Base-by-base conservation (phyloP, 2,888 invertebrate genomes). In the Caenorhabditis sinica region DNA sequence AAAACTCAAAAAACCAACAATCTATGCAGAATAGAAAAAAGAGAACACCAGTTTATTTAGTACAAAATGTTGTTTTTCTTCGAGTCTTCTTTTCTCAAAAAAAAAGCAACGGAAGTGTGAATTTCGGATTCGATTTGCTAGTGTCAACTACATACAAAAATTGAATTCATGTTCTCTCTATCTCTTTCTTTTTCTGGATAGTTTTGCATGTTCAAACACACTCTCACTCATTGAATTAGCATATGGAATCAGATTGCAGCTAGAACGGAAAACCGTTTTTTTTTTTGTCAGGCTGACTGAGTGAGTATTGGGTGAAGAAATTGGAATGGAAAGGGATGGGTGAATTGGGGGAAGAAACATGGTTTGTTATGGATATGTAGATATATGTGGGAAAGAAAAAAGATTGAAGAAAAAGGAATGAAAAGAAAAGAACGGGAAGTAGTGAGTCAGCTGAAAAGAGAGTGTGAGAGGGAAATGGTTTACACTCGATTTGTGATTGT, bases 361-460 rank as follows among this genome's bases (percentile, higher is more conserved):
- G 63, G 33, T 65, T 71, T 72, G 79, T 79, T 79, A 79, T 79
- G 79, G 79, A 79, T 79, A 79, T 79, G 79, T 65, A 65, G 69
- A 72, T 79, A 58, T 63, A 23, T 63, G 68, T 69, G 60, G 15
- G 75, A 58, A 66, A 33, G 33, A 61, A 73, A 58, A 51, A 43
- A 53, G 36, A 43, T 49, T n/a, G 60, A 51, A 53, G 45, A 60
- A 68, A 36, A 69, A 49, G 15, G 60, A 66, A 23, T 68, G 69
- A 56, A 69, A 51, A 69, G 56, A 69, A 69, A 60, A 72, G 60
- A 60, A 72, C 60, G 49, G 69, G 51, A 66, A 61, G 36, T 40
- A 51, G 69, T 79, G 79, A 79, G 79, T 79, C 79, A 72, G 69
- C 40, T 13, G 45, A 53, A 36, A 56, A 51, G 23, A 49, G 66